Base-by-base conservation (phyloP, 2,888 invertebrate genomes). In the Watsonalla cultraria region DNA sequence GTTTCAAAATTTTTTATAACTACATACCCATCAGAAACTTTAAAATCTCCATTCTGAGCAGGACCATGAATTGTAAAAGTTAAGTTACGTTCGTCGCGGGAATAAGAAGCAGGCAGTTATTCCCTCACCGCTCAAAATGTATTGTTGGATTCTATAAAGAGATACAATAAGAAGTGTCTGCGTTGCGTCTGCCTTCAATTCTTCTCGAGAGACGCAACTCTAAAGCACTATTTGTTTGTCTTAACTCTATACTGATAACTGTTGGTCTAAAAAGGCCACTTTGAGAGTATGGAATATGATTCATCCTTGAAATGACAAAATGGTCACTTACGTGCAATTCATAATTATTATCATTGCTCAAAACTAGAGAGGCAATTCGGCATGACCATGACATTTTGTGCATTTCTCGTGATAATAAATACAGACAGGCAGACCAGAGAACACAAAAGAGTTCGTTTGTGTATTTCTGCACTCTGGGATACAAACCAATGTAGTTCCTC, bases 111-210 rank as follows among this genome's bases (percentile, higher is more conserved):
- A 6, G n/a, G 33, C 5, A 42, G 37, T 24, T 37, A 54, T 46
- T 50, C 46, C 46, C 34, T 34, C 14, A 51, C n/a, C 34, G 15
- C 56, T 59, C 52, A 60, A 62, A 68, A 62, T 48, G 54, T 60
- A 61, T 68, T 64, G 65, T 64, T 64, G 55, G 62, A 65, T 64
- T 70, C 57, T 68, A 63, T 68, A 73, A 71, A 54, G 64, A 72
- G 65, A 68, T 65, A 73, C 71, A 67, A 74, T 73, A 68, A 69
- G 70, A 74, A 59, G 62, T 59, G 65, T 67, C 61, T 71, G 71
- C 60, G 66, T 65, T 65, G 62, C 69, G 62, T 72, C 72, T 66
- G 65, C 64, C 53, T 68, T 57, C 67, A 66, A 75, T 74, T 67
- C 57, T 56, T 63, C 75, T 56, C 66, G 7, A 24, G 72, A 57